Percentiles rank a stretch among this genome's conserved stretches.
phyloP scores from a whole-genome alignment of 2,113 vertebrate species.

The Morone chrysops region DNA sequence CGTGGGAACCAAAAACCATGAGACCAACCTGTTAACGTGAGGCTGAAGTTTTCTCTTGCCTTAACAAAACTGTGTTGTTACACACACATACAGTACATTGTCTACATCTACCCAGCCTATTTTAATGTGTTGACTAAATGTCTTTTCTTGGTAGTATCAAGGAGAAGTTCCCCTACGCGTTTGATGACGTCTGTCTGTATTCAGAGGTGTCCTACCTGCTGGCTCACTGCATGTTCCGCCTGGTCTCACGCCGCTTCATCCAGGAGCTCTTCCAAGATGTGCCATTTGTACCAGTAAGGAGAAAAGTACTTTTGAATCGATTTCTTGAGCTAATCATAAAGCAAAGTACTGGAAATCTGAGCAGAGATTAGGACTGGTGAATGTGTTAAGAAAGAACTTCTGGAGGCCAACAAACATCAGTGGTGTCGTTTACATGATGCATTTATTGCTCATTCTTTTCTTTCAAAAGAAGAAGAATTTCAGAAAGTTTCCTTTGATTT shows the following conservation, averaged over 20 bases:
- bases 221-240: constrained; percentile 92
- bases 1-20: constrained; percentile 93
- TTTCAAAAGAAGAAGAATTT: too few relatives aligned
- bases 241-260: constrained; percentile 92
- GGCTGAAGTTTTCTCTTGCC: constrained; percentile 36
- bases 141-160: constrained; percentile 85
- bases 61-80: neutral
- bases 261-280: constrained; percentile 95
- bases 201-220: constrained; percentile 92
- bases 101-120: neutral
- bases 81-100: neutral
- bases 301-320: neutral
- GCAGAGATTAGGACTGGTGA: neutral
- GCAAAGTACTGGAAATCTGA: neutral
- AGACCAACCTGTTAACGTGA: constrained; percentile 93
- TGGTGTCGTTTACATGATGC: too few relatives aligned
- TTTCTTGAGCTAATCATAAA: neutral
- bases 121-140: neutral
- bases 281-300: constrained; percentile 89
- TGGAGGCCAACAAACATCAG: neutral
- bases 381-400: neutral
- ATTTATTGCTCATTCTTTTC: too few relatives aligned
- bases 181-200: constrained; percentile 94
- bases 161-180: constrained; percentile 93
- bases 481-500: too few relatives aligned